Evolutionary conservation across 1,140 invertebrate species (phyloP).

Genomic region (Drosophila tani): DNA sequence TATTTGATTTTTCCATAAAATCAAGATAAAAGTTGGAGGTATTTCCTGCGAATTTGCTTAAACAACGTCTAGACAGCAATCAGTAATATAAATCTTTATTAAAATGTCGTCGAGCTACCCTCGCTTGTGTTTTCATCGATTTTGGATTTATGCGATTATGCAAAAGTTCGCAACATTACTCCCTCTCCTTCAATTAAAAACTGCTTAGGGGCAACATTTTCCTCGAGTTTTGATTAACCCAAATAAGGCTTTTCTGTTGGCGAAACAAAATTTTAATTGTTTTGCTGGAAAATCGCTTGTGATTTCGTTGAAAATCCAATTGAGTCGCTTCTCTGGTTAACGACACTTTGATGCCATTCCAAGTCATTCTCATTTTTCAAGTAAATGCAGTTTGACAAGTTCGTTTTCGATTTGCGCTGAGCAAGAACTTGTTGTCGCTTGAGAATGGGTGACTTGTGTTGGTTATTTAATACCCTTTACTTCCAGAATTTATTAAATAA

Average conservation of each 20-base stretch:
- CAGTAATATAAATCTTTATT: constrained; percentile 11
- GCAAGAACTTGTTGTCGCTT: background rate
- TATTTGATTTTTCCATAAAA: background rate
- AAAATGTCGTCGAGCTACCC: constrained; percentile 20
- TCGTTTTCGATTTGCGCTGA: constrained; percentile 16
- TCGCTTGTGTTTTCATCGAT: constrained; percentile 22
- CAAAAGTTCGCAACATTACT: constrained; percentile 26
- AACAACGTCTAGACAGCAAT: constrained; percentile 22
- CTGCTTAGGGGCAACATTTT: constrained; percentile 33
- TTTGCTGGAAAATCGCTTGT: constrained; percentile 5
- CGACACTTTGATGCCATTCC: constrained; percentile 25
- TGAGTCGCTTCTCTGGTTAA: constrained; percentile 14
- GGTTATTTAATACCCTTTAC: constrained; percentile 1
- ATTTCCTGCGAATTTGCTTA: background rate
- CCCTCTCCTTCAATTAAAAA: constrained; percentile 31
- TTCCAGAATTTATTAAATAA: background rate
- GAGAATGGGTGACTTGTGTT: background rate
- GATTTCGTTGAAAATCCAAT: constrained; percentile 12
- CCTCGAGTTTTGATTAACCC: constrained; percentile 25
- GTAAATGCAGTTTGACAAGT: constrained; percentile 46
- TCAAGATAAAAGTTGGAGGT: background rate
- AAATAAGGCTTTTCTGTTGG: constrained; percentile 10
- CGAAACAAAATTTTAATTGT: background rate
- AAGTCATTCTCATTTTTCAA: constrained; percentile 37
- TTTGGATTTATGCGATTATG: constrained; percentile 41